phyloP scores from a whole-genome alignment of 2,113 vertebrate genomes.

The Alligator sinensis region DNA sequence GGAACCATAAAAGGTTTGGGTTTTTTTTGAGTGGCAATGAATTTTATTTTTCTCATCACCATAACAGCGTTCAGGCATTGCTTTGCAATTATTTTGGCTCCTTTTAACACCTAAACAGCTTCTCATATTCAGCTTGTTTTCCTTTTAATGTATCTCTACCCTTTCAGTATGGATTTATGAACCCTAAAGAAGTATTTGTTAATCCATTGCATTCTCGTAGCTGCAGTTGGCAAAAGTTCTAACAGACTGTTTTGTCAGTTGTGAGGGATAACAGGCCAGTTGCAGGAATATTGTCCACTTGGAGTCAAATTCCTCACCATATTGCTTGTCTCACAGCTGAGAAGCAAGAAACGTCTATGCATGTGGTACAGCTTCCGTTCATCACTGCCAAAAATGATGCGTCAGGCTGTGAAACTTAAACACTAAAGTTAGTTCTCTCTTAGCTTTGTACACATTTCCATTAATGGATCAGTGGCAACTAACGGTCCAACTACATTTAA shows the following conservation, averaged over 20 bases:
- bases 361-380: conserved; percentile 27
- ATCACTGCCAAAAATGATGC: conserved; percentile 7
- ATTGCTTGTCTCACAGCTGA: conserved; percentile 23
- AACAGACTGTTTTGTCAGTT: conserved; percentile 35
- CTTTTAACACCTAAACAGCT: background rate
- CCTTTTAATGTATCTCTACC: conserved; percentile 61
- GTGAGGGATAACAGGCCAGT: conserved; percentile 58
- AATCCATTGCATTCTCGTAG: conserved; percentile 39
- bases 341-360: background rate
- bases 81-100: conserved; percentile 4
- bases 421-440: conserved; percentile 17
- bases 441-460: background rate
- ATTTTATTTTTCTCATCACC: background rate
- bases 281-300: conserved; percentile 33
- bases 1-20: background rate
- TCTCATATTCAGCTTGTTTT: conserved; percentile 5
- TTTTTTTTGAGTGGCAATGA: background rate
- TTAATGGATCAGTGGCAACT: conserved; percentile 15
- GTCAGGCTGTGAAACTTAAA: conserved; percentile 54
- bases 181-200: conserved; percentile 6
- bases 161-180: background rate
- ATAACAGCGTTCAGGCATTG: background rate
- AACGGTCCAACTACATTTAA: conserved; percentile 4
- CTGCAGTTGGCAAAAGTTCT: conserved; percentile 35
- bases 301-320: background rate